phyloP scores from a whole-genome alignment of 2,888 invertebrate species.

The Chromoteleia sp. region DNA sequence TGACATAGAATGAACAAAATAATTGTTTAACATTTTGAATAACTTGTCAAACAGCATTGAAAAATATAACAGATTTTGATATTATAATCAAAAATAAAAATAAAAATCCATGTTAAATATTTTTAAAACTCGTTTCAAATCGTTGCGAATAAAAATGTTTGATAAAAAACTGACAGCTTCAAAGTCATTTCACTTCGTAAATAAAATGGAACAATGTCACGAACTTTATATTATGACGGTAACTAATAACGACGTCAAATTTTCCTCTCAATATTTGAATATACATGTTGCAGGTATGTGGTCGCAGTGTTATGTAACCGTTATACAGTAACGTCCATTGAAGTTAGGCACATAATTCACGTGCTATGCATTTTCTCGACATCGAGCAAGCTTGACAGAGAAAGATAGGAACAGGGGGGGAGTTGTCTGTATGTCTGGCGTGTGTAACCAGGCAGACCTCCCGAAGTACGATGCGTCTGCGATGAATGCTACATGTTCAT shows the following conservation, averaged over 20 bases:
- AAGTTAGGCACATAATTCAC: conserved; percentile 68
- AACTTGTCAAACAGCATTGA: no score
- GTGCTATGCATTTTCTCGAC: conserved; percentile 69
- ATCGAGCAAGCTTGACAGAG: conserved; percentile 64
- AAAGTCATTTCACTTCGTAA: no score
- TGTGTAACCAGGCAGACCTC: conserved; percentile 59
- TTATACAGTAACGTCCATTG: conserved; percentile 60
- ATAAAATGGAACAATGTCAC: conserved; percentile 16
- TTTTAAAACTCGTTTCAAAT: no score
- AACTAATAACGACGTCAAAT: conserved; percentile 56
- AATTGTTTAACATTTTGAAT: no score
- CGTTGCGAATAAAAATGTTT: no score
- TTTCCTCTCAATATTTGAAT: conserved; percentile 54
- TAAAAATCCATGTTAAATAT: no score
- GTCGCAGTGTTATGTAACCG: conserved; percentile 57
- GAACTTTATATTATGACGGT: conserved; percentile 13
- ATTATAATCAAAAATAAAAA: no score
- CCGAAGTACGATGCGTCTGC: conserved; percentile 68
- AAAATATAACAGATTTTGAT: no score
- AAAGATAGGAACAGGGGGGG: conserved; percentile 60
- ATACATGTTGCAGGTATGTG: conserved; percentile 37
- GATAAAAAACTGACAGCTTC: background rate
- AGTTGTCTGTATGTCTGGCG: conserved; percentile 58
- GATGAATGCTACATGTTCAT: conserved; percentile 68
- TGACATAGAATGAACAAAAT: no score